Percentiles rank a stretch among this genome's conserved stretches.
These are phyloP conservation scores for Pampusana beccarii DNA, from an alignment of 2,113 vertebrate genomes.

Conservation along the genomic window DNA sequence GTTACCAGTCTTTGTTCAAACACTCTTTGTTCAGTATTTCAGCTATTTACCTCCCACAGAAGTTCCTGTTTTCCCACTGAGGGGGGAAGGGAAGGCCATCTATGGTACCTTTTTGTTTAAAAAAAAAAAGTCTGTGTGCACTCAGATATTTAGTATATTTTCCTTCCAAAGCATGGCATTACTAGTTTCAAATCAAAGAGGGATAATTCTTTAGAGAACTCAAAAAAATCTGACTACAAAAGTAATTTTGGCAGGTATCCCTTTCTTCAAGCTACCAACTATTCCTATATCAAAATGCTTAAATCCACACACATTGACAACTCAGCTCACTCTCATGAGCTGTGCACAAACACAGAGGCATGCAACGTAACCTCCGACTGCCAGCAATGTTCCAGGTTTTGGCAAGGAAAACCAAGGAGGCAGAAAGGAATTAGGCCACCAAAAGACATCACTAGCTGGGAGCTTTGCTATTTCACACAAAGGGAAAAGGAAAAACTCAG, in stretches of 20 bases:
- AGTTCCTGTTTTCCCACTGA: conserved; percentile 55
- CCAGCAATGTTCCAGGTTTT: not conserved
- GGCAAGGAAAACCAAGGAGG: not conserved
- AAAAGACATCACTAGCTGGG: not conserved
- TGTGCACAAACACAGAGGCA: not conserved
- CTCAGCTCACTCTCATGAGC: not conserved
- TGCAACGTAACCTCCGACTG: not conserved
- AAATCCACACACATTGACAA: not conserved
- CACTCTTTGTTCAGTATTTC: conserved; percentile 23
- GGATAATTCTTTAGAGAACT: not conserved
- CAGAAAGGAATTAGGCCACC: not conserved
- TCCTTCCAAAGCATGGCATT: not conserved
- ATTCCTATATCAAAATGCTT: not conserved
- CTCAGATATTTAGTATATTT: not conserved
- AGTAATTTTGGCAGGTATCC: not conserved
- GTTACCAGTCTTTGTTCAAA: conserved; percentile 12
- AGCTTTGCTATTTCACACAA: not conserved
- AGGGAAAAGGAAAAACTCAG: not conserved
- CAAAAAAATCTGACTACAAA: not conserved
- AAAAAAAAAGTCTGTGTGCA: not conserved
- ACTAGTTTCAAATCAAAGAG: not conserved
- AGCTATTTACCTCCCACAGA: conserved; percentile 15
- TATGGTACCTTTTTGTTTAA: not conserved
- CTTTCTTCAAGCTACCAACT: not conserved
- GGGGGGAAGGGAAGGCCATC: not conserved